phyloP scores from a whole-genome alignment of 2,888 invertebrate species.

The Tetheella fluctuosa region DNA sequence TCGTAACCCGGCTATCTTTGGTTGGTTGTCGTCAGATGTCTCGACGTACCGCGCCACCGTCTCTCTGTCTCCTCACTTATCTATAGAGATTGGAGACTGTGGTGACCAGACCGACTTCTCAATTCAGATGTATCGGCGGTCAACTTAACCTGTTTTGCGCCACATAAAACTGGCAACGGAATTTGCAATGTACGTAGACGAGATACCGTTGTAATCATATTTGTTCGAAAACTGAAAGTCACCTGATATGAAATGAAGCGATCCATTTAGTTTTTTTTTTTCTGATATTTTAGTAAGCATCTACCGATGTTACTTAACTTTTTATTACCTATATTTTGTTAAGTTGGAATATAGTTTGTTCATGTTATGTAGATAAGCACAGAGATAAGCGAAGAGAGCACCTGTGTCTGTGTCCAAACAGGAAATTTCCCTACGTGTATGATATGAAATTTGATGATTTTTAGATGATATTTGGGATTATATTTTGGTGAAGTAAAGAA shows the following conservation, averaged over 20 bases:
- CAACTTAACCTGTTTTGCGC: neutral
- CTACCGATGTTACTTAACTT: neutral
- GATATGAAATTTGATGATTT: too few species aligned
- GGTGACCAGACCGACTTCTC: neutral
- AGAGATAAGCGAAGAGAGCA: too few species aligned
- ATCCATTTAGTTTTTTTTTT: neutral
- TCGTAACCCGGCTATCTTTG: neutral
- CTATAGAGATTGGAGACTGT: neutral
- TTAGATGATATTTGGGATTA: too few species aligned
- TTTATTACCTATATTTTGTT: neutral
- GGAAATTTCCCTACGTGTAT: too few species aligned
- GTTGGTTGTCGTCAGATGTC: neutral
- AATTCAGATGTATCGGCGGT: neutral
- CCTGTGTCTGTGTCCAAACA: too few species aligned
- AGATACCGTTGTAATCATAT: neutral
- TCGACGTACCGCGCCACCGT: neutral
- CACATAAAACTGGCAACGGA: neutral
- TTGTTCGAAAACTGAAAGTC: neutral
- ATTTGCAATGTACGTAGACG: constrained; percentile 1
- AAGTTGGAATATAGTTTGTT: too few species aligned
- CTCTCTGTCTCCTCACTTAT: neutral
- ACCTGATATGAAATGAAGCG: neutral
- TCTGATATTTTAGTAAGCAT: neutral
- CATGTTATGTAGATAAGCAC: too few species aligned
- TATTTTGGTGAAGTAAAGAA: too few species aligned